These are phyloP conservation scores for Euproctis similis DNA, from an alignment of 2,888 invertebrate species.

Conservation along the genomic window DNA sequence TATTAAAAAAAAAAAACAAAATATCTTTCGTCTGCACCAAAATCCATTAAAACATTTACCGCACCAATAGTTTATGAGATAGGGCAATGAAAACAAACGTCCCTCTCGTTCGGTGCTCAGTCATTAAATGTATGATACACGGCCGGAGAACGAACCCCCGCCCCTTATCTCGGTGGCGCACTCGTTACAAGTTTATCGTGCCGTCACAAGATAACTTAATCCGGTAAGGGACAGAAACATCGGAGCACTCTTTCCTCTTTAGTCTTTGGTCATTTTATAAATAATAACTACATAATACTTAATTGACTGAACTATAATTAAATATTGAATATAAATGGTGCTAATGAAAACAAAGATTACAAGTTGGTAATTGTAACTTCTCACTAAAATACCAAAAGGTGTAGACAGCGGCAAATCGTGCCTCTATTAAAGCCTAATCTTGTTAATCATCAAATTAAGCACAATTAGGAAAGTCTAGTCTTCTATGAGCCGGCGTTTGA, in stretches of 20 bases:
- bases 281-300: no score
- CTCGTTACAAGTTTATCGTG: constrained; percentile 26
- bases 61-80: constrained; percentile 9
- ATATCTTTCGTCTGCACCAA: constrained; percentile 4
- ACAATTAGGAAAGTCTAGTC: no score
- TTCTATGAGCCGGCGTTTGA: no score
- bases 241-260: constrained; percentile 5
- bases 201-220: constrained; percentile 25
- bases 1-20: background rate
- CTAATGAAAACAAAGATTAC: no score
- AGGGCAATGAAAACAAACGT: constrained; percentile 19
- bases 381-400: no score
- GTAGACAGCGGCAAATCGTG: no score
- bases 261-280: no score
- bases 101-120: constrained; percentile 18
- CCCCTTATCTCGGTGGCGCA: constrained; percentile 27
- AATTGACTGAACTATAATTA: no score
- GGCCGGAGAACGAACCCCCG: constrained; percentile 18
- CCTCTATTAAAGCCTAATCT: no score
- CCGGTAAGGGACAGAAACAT: constrained; percentile 14
- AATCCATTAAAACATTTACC: constrained; percentile 17
- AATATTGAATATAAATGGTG: no score
- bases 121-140: constrained; percentile 23
- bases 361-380: no score
- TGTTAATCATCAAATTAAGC: no score